Evolutionary conservation across 2,888 invertebrate species (phyloP).

Genomic region (Cremastobaeus sp.): DNA sequence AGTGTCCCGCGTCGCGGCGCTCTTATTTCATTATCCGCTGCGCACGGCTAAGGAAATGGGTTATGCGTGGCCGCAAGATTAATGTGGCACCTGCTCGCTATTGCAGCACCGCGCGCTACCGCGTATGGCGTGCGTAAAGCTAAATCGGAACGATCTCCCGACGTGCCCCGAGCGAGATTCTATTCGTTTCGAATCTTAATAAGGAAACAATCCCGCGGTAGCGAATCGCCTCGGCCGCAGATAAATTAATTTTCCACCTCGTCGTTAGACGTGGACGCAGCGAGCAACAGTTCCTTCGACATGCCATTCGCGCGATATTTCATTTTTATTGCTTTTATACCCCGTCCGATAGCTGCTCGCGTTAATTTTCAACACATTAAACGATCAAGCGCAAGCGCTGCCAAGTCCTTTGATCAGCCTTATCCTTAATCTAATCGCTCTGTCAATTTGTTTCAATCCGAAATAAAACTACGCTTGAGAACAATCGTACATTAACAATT

Average conservation of each 20-base stretch:
- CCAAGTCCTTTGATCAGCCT: constrained; percentile 34
- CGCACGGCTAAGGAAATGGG: constrained; percentile 65
- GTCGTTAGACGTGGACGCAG: no score
- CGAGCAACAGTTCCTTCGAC: constrained; percentile 9
- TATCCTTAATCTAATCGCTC: no score
- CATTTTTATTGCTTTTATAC: constrained; percentile 35
- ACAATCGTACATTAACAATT: no score
- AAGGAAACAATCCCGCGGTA: constrained; percentile 59
- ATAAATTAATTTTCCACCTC: constrained; percentile 56
- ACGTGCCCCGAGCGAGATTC: constrained; percentile 58
- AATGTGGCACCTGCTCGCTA: constrained; percentile 69
- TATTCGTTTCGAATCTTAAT: constrained; percentile 62
- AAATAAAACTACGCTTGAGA: no score
- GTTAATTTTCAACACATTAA: constrained; percentile 41
- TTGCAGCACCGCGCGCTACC: constrained; percentile 62
- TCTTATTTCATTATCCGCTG: constrained; percentile 66
- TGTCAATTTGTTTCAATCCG: no score
- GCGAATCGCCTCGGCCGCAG: constrained; percentile 52
- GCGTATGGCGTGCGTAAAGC: constrained; percentile 49
- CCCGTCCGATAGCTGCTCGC: constrained; percentile 14
- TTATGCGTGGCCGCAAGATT: constrained; percentile 68
- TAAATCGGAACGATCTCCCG: constrained; percentile 60
- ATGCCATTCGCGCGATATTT: constrained; percentile 35
- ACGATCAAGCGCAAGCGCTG: constrained; percentile 16
- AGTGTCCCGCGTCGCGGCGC: constrained; percentile 53